Base-by-base conservation (phyloP, 2,113 vertebrate genomes). In the Sarotherodon lohbergeri region DNA sequence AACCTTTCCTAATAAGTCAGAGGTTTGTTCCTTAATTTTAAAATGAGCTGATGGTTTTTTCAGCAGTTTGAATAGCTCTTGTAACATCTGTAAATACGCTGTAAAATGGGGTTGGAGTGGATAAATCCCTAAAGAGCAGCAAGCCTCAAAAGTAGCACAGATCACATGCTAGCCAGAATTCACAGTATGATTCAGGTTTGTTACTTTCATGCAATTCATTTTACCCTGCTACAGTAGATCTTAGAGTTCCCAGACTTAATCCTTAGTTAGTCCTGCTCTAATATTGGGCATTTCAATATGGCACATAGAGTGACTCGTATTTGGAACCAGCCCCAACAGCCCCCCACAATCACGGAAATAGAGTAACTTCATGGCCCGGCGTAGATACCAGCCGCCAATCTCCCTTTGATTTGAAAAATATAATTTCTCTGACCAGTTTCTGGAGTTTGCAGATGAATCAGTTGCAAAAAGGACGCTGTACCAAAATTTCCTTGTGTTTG, bases 351-450 rank as follows among this genome's bases (percentile, higher is more conserved):
- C 34, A 66, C 7, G 34, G 19, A 63, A 66, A 34, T 66, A 36
- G 17, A 66, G 6, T 61, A 61, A 61, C 1, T 32, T 61, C 57
- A 32, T 61, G 57, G 14, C 0, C 14, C 36, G 32, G 17, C 2
- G 5, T 4, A 63, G 59, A 36, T 9, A 12, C 32, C 36, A 32
- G 17, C 5, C 6, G 0, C 17, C 32, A n/a, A 36, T 36, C 17
- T 12, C 6, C 2, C 12, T 19, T 12, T 36, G 17, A 36, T 36
- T 9, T 32, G 32, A 4, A 36, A 61, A 66, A 7, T n/a, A 11
- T 43, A 2, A 19, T n/a, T 66, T 66, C 17, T 19, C 17, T 39
- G 32, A 66, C 61, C 10, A 7, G 61, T 36, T 66, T 19, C 32
- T n/a, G 32, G 61, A 66, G 61, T 19, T 66, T 66, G 32, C 59